phyloP scores from a whole-genome alignment of 1,140 invertebrate genomes.

The Zaprionus kolodkinae region DNA sequence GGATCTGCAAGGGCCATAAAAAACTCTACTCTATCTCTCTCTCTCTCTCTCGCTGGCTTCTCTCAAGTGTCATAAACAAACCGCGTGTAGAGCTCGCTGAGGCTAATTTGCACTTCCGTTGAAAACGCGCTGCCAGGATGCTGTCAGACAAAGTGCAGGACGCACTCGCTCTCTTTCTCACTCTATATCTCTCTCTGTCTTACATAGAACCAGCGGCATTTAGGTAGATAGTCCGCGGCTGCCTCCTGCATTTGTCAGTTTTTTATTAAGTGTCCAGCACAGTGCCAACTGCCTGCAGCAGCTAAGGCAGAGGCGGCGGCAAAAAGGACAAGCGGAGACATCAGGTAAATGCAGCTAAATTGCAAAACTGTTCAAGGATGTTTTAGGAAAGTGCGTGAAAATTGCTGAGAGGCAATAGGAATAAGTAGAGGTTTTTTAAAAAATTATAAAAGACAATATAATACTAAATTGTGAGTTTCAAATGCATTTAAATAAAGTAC shows the following conservation, averaged over 20 bases:
- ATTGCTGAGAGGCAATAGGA: not conserved
- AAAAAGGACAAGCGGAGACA: slow-evolving; percentile 21
- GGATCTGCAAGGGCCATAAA: slow-evolving; percentile 54
- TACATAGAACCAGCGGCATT: slow-evolving; percentile 41
- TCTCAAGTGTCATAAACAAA: slow-evolving; percentile 70
- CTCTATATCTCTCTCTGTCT: not conserved
- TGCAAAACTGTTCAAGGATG: slow-evolving; percentile 10
- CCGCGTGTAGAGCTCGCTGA: slow-evolving; percentile 50
- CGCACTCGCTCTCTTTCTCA: slow-evolving; percentile 29
- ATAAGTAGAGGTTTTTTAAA: not conserved
- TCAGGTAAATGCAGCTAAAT: slow-evolving; percentile 65
- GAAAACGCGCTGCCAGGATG: slow-evolving; percentile 73
- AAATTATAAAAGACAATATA: too few species aligned
- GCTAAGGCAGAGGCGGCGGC: not conserved
- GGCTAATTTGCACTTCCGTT: slow-evolving; percentile 78
- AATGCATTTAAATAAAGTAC: too few species aligned
- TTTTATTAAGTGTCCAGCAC: slow-evolving; percentile 64
- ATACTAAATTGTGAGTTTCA: too few species aligned
- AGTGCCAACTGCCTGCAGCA: slow-evolving; percentile 24
- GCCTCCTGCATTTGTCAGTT: slow-evolving; percentile 70
- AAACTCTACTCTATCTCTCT: slow-evolving; percentile 46
- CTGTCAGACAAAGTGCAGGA: slow-evolving; percentile 49
- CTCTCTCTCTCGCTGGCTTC: too few species aligned
- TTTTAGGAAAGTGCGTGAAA: not conserved
- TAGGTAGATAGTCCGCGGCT: slow-evolving; percentile 70